Evolutionary conservation across 92 coral and sea anemone species (phyloP).

Genomic region (Porites divaricata): DNA sequence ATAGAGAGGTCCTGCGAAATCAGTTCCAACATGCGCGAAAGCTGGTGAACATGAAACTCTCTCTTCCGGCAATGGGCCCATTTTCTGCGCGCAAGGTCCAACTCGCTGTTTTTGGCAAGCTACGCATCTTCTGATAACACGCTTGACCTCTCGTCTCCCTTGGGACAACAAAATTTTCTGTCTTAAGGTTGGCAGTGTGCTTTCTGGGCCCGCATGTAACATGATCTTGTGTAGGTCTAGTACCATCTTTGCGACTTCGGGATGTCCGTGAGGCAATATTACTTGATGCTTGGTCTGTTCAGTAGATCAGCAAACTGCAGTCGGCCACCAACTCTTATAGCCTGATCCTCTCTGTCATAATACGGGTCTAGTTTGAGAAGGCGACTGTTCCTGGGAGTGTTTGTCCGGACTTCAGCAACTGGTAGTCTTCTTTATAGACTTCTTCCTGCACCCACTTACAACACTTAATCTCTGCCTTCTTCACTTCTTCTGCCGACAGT

Average conservation of each 20-base stretch:
- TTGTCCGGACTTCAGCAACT: neutral
- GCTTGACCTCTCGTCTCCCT: conserved; percentile 43
- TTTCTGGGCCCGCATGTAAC: conserved; percentile 61
- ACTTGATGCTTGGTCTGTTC: conserved; percentile 47
- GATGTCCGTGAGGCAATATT: conserved; percentile 34
- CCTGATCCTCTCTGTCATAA: conserved; percentile 37
- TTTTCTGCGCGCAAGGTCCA: no score
- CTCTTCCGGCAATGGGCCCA: conserved; percentile 33
- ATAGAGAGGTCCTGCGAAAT: conserved; percentile 45
- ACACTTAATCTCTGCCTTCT: conserved; percentile 38
- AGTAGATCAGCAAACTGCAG: conserved; percentile 52
- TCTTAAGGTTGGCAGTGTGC: conserved; percentile 12
- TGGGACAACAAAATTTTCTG: conserved; percentile 47
- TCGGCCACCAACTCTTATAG: conserved; percentile 55
- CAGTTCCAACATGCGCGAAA: conserved; percentile 35
- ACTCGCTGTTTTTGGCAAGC: conserved; percentile 31
- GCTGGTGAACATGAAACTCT: conserved; percentile 29
- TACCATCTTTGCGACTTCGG: conserved; percentile 1
- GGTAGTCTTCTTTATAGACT: conserved; percentile 30
- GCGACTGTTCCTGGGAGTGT: conserved; percentile 37
- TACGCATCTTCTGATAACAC: conserved; percentile 34
- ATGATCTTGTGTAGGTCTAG: conserved; percentile 20
- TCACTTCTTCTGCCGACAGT: conserved; percentile 33
- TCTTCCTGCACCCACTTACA: conserved; percentile 38
- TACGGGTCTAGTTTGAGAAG: conserved; percentile 59